phyloP scores from a whole-genome alignment of 2,797 vertebrate genomes.

The Calcarius lapponicus region DNA sequence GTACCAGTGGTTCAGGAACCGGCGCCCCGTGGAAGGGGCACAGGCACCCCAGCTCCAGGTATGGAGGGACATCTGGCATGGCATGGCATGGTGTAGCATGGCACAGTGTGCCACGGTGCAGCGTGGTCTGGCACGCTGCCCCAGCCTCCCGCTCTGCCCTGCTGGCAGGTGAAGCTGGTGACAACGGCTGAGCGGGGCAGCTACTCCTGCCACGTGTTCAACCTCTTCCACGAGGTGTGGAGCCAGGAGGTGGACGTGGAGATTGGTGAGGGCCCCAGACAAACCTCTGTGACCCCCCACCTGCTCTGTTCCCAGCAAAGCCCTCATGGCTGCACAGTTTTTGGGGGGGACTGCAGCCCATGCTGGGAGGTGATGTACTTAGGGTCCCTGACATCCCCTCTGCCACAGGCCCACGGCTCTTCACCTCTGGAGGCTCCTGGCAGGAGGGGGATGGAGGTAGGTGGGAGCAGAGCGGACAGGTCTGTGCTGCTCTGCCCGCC shows the following conservation, averaged over 20 bases:
- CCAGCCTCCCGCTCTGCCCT: background rate
- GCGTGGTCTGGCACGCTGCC: accelerated
- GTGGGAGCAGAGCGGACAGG: background rate
- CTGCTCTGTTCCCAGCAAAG: background rate
- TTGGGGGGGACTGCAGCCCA: background rate
- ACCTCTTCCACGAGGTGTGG: conserved; percentile 83
- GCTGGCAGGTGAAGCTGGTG: conserved; percentile 66
- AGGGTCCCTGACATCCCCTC: background rate
- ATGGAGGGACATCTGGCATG: accelerated
- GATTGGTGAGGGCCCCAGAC: conserved; percentile 75
- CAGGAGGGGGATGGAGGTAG: conserved; percentile 28
- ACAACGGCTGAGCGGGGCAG: conserved; percentile 83
- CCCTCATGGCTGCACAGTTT: background rate
- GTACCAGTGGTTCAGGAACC: conserved; percentile 87
- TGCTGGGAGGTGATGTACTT: background rate
- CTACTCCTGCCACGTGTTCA: conserved; percentile 83
- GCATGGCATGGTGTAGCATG: accelerated
- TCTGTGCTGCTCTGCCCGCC: accelerated
- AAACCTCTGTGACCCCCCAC: background rate
- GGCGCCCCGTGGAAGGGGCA: conserved; percentile 61
- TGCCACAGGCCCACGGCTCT: conserved; percentile 15
- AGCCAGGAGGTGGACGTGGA: conserved; percentile 75
- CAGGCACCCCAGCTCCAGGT: conserved; percentile 74
- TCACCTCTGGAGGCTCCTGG: conserved; percentile 35
- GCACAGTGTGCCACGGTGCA: background rate